Evolutionary conservation across 2,888 invertebrate genomes (phyloP).

Genomic region (Drosophila nigricruria): DNA sequence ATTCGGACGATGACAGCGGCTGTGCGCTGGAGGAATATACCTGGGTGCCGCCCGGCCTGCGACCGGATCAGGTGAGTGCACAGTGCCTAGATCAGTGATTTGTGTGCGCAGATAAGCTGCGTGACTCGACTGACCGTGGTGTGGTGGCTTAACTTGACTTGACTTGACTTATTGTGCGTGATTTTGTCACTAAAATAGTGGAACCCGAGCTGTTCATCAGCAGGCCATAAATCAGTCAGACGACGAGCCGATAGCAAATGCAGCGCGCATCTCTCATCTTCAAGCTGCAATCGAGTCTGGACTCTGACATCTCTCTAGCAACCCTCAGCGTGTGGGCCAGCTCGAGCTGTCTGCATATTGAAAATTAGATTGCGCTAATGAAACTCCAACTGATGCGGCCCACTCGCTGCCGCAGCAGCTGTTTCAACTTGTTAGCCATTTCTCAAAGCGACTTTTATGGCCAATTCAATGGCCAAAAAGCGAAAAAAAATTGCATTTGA

Average conservation of each 20-base stretch:
- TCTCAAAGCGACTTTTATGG: conserved; percentile 77
- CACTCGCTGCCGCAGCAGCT: conserved; percentile 27
- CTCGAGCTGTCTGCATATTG: conserved; percentile 30
- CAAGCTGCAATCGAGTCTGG: background rate
- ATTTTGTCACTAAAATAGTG: conserved; percentile 42
- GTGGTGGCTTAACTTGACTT: conserved; percentile 50
- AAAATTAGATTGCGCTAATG: conserved; percentile 74
- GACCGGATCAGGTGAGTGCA: conserved; percentile 95
- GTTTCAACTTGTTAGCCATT: conserved; percentile 51
- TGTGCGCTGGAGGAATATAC: conserved; percentile 99
- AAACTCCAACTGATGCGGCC: conserved; percentile 46
- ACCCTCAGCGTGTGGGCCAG: conserved; percentile 36
- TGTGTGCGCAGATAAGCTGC: conserved; percentile 62
- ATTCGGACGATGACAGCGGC: conserved; percentile 99
- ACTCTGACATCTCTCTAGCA: background rate
- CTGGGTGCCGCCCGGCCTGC: conserved; percentile 98
- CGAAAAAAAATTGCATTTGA: conserved; percentile 8
- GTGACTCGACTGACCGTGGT: conserved; percentile 14
- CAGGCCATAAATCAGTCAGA: conserved; percentile 72
- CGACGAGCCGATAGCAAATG: conserved; percentile 33
- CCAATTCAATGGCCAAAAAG: conserved; percentile 57
- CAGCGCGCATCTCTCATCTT: conserved; percentile 16
- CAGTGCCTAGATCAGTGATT: conserved; percentile 37
- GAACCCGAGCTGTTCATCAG: conserved; percentile 23
- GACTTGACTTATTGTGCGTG: conserved; percentile 77